Evolutionary conservation across 2,797 vertebrate genomes (phyloP).

Genomic region (Benthosema pterotum): DNA sequence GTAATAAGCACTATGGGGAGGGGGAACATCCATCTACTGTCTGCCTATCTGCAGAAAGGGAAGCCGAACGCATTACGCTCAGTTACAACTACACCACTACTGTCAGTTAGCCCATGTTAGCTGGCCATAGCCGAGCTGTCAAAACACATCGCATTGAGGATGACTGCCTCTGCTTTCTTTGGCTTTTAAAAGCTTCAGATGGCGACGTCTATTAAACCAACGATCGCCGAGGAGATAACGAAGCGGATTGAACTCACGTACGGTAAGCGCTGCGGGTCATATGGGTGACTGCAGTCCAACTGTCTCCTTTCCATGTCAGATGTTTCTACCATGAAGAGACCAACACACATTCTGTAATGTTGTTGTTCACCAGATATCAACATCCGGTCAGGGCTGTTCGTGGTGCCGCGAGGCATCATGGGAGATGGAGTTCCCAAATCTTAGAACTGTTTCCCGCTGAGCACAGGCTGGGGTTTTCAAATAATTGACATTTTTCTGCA

Average conservation of each 20-base stretch:
- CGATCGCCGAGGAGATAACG: conserved; percentile 3
- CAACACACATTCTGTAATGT: conserved; percentile 46
- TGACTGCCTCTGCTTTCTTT: background rate
- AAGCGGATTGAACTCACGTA: conserved; percentile 53
- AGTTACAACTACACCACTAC: too few relatives aligned
- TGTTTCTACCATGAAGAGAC: conserved; percentile 35
- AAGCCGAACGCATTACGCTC: background rate
- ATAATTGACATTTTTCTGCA: too few relatives aligned
- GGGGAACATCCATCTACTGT: too few relatives aligned
- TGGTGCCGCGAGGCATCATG: conserved; percentile 53
- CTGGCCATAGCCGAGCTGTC: conserved; percentile 61
- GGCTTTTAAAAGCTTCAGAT: conserved; percentile 38
- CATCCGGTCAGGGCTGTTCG: conserved; percentile 66
- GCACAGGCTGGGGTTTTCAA: too few relatives aligned
- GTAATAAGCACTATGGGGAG: too few relatives aligned
- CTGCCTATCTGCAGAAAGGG: background rate
- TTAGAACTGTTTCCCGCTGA: too few relatives aligned
- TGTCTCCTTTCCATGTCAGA: conserved; percentile 45
- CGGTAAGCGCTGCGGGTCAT: conserved; percentile 40
- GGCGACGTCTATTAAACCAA: background rate
- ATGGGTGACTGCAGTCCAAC: conserved; percentile 46
- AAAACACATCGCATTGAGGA: conserved; percentile 38
- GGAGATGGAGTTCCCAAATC: conserved; percentile 56
- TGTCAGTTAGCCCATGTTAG: conserved; percentile 30
- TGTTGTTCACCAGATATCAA: conserved; percentile 57